phyloP scores from a whole-genome alignment of 2,797 vertebrate genomes.

The Spatula clypeata region DNA sequence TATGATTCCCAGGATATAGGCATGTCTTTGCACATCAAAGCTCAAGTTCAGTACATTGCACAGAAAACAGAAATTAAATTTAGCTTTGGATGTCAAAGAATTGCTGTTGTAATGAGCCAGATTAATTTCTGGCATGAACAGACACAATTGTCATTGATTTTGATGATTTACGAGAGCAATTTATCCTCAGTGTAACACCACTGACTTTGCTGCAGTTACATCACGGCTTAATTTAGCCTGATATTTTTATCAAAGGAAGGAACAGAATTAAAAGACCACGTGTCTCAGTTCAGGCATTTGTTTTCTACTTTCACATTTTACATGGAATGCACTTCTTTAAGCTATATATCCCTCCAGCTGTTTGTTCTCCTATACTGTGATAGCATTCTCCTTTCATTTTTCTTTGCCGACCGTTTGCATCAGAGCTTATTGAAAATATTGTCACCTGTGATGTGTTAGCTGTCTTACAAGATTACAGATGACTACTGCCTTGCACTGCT shows the following conservation, averaged over 20 bases:
- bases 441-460: neutral
- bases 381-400: neutral
- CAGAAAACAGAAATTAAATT: neutral
- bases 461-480: constrained; percentile 17
- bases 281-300: neutral
- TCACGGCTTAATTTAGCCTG: neutral
- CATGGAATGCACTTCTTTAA: neutral
- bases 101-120: neutral
- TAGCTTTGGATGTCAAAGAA: neutral
- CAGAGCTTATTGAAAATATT: neutral
- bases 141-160: neutral
- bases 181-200: neutral
- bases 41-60: neutral
- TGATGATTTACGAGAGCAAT: constrained; percentile 2
- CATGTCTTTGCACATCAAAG: neutral
- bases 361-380: neutral
- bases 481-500: neutral
- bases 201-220: neutral
- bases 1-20: neutral
- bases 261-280: neutral
- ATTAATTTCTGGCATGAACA: constrained; percentile 4
- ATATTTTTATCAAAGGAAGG: neutral
- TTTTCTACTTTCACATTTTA: neutral
- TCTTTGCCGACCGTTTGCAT: neutral
- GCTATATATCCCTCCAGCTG: rapidly evolving